Evolutionary conservation across 2,113 vertebrate species (phyloP).

Genomic region (Coracopsis vasa): DNA sequence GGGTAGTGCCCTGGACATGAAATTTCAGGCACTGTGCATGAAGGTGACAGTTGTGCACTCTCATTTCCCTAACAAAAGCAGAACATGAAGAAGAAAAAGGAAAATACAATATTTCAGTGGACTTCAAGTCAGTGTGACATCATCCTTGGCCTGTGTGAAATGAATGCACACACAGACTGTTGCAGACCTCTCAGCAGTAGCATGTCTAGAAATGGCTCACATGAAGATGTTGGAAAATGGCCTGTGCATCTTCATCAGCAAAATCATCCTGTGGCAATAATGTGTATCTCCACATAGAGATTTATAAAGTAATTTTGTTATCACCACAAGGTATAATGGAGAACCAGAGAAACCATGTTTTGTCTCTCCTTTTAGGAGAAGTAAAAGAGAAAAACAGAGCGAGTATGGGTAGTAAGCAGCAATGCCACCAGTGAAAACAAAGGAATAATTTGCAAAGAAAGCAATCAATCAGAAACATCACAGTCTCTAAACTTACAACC

Average conservation of each 20-base stretch:
- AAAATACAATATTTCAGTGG: background rate
- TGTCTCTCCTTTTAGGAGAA: background rate
- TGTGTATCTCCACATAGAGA: background rate
- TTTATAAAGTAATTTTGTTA: background rate
- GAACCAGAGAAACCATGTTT: background rate
- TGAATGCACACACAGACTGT: no score
- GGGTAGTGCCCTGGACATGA: no score
- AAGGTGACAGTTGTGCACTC: background rate
- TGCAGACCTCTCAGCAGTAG: no score
- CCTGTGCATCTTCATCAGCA: background rate
- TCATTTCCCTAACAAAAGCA: background rate
- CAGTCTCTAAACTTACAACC: background rate
- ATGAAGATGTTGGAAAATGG: background rate
- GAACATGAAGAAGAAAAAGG: background rate
- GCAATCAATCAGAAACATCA: background rate
- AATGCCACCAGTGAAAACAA: background rate
- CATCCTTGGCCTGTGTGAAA: background rate
- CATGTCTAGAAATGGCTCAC: background rate
- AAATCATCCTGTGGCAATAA: background rate
- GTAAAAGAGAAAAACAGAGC: background rate
- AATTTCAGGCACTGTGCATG: background rate
- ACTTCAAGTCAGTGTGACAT: background rate
- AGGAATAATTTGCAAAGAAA: background rate
- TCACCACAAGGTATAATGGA: background rate
- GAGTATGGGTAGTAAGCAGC: background rate